These are phyloP conservation scores for Pavo muticus DNA, from an alignment of 2,113 vertebrate genomes.

Conservation along the genomic window DNA sequence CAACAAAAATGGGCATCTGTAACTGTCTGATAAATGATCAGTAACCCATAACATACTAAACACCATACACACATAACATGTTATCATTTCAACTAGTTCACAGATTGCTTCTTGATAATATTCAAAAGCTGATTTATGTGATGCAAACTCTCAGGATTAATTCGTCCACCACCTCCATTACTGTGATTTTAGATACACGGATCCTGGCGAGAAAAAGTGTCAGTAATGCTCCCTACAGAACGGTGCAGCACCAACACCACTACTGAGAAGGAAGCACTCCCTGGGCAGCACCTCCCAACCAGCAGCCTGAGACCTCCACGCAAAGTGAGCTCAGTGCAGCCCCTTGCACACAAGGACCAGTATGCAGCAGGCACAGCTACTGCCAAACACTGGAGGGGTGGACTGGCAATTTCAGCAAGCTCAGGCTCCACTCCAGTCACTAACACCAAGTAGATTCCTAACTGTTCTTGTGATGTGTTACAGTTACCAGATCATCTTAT, in stretches of 20 bases:
- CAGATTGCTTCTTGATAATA: background rate
- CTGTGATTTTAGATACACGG: background rate
- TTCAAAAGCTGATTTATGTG: background rate
- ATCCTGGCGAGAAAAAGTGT: constrained; percentile 7
- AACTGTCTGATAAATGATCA: background rate
- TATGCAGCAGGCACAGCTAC: background rate
- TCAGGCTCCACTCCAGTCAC: background rate
- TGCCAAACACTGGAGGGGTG: background rate
- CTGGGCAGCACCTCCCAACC: background rate
- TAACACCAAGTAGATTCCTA: background rate
- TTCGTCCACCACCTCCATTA: background rate
- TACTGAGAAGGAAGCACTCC: background rate
- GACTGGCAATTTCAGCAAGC: background rate
- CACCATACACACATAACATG: background rate
- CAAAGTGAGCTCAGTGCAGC: background rate
- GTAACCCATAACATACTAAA: background rate
- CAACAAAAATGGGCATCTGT: background rate
- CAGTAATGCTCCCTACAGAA: background rate
- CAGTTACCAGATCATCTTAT: background rate
- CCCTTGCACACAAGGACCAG: fast-evolving
- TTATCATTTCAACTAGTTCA: background rate
- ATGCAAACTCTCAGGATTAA: background rate
- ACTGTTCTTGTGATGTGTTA: background rate
- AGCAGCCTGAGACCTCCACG: too few relatives aligned
- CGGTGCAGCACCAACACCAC: fast-evolving